Evolutionary conservation across 1,140 invertebrate genomes (phyloP).

Genomic region (Neodiprion pinetum): DNA sequence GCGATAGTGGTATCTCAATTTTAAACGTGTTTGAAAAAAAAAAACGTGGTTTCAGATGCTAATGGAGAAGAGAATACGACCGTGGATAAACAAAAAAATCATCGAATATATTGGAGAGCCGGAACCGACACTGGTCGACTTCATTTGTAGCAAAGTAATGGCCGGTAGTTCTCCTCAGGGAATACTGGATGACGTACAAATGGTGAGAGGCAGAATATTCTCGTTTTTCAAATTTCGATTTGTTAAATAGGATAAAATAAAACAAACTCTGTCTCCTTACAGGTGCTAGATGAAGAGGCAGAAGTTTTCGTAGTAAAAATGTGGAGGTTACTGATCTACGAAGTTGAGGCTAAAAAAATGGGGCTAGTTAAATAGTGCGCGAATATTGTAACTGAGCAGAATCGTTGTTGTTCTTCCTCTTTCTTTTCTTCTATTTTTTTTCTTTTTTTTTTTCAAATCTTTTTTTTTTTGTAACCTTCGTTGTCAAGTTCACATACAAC

Average conservation of each 20-base stretch:
- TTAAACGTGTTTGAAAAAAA: conserved; percentile 2
- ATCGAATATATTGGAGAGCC: conserved; percentile 99
- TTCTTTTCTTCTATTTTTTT: too few relatives aligned
- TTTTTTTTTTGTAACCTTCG: too few relatives aligned
- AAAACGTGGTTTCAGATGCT: conserved; percentile 65
- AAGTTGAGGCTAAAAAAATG: conserved; percentile 97
- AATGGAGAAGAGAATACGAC: conserved; percentile 96
- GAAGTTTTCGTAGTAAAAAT: conserved; percentile 99
- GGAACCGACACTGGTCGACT: conserved; percentile 97
- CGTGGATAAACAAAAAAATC: conserved; percentile 99
- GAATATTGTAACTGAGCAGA: not conserved
- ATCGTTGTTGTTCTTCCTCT: too few relatives aligned
- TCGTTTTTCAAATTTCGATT: not conserved
- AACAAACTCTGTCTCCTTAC: conserved; percentile 43
- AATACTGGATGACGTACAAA: conserved; percentile 97
- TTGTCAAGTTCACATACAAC: too few relatives aligned
- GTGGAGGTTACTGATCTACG: conserved; percentile 98
- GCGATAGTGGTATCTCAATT: conserved; percentile 9
- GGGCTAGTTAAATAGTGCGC: conserved; percentile 75
- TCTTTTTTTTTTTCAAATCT: too few relatives aligned
- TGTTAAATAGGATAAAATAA: not conserved
- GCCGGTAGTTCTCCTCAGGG: conserved; percentile 90
- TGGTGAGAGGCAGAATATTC: conserved; percentile 72
- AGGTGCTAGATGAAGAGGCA: conserved; percentile 98
- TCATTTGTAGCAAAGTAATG: conserved; percentile 98